Base-by-base conservation (phyloP, 2,113 vertebrate genomes). In the Gopherus evgoodei region DNA sequence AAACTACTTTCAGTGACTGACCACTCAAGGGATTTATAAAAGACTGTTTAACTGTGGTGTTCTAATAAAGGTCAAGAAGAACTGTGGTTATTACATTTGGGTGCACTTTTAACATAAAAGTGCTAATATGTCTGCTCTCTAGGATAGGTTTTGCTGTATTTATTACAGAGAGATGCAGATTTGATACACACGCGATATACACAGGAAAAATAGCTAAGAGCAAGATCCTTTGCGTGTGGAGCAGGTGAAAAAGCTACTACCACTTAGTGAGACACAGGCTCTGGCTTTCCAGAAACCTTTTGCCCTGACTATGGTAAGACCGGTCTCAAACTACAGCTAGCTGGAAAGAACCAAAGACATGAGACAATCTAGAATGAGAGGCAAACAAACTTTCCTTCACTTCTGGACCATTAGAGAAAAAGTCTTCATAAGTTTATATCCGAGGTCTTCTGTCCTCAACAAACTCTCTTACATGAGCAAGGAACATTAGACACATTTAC, bases 181-280 rank as follows among this genome's bases (percentile, higher is more conserved):
- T 27, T 47, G 42, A 16, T 47, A 47, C 42, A 38, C 14, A 93
- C 0, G 0, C 27, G 31, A 14, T 0, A 0, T 1, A 0, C 2
- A n/a, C 12, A 76, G 88, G 62, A 49, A 83, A 52, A 62, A 16
- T 49, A 52, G 13, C 35, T 86, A 81, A 89, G 88, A 92, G 6
- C 4, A 25, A 78, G 44, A 81, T 19, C 35, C 29, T n/a, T 3
- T 81, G 42, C 12, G 49, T 47, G 57, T 3, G 5, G 7, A 81
- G 54, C 4, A 38, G 7, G 10, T 1, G 76, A 83, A 65, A 53
- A 54, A 31, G 38, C 1, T 29, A n/a, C 2, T 25, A 75, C 1
- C 12, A 25, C 17, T 54, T 24, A n/a, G 47, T 35, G 11, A 86
- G 12, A 2, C 81, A 50, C 72, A 88, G 88, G 25, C 3, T 8